Percentiles rank a stretch among this genome's conserved stretches.
These are phyloP conservation scores for Brachionus plicatilis DNA, from an alignment of 1,140 invertebrate species.

Conservation along the genomic window DNA sequence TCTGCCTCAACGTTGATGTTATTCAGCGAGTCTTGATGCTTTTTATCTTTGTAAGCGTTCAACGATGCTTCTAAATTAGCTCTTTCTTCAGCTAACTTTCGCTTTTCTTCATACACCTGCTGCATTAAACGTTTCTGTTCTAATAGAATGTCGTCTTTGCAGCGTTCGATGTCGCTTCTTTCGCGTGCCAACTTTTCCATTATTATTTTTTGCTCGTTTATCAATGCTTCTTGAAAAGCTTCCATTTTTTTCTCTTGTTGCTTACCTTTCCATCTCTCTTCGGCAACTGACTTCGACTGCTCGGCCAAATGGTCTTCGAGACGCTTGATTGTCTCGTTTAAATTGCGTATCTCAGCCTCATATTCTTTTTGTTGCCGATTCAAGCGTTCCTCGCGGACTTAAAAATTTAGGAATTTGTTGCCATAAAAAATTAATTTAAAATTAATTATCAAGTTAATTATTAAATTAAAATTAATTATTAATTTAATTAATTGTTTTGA, in stretches of 20 bases:
- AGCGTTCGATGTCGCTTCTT: conserved; percentile 12
- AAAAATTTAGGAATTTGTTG: background rate
- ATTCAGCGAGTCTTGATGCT: conserved; percentile 25
- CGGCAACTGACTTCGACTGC: conserved; percentile 17
- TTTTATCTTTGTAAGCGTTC: conserved; percentile 35
- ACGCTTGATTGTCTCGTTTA: conserved; percentile 24
- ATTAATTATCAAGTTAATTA: no score
- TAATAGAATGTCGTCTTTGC: conserved; percentile 15
- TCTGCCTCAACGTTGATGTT: conserved; percentile 26
- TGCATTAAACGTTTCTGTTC: conserved; percentile 40
- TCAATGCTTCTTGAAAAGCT: conserved; percentile 33
- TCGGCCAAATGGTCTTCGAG: conserved; percentile 33
- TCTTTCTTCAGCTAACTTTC: conserved; percentile 18
- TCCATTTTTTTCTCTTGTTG: conserved; percentile 38
- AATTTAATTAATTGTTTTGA: no score
- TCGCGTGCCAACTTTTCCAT: conserved; percentile 32
- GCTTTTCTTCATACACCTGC: conserved; percentile 36
- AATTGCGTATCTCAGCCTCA: conserved; percentile 7
- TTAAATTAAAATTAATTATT: no score
- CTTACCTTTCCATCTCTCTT: conserved; percentile 22
- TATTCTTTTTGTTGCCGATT: conserved; percentile 17
- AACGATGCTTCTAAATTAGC: conserved; percentile 25
- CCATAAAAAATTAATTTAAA: no score
- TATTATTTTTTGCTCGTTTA: conserved; percentile 36
- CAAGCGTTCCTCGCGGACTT: conserved; percentile 25